Evolutionary conservation across 2,888 invertebrate genomes (phyloP).

Genomic region (Ormyrus thymus): DNA sequence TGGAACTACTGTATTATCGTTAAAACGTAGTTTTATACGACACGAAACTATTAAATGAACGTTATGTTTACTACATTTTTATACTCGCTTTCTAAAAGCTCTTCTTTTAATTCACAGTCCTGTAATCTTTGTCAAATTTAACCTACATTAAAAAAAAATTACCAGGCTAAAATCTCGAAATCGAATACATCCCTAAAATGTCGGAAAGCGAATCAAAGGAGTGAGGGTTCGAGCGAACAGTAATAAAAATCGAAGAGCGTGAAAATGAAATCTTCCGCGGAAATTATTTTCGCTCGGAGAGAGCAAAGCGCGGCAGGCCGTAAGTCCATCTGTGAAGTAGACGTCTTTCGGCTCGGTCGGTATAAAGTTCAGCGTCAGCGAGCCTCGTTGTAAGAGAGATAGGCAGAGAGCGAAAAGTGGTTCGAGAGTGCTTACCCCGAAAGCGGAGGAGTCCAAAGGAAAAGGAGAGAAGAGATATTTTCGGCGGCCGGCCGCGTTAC

Average conservation of each 20-base stretch:
- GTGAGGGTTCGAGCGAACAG: not conserved
- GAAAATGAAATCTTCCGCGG: conserved; percentile 48
- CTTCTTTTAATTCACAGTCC: too few species aligned
- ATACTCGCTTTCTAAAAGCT: too few species aligned
- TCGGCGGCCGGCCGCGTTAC: not conserved
- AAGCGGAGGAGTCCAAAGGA: not conserved
- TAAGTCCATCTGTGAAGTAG: conserved; percentile 28
- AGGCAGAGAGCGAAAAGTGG: conserved; percentile 3
- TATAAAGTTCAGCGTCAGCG: conserved; percentile 17
- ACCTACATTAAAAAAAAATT: too few species aligned
- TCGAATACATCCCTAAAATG: not conserved
- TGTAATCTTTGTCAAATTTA: too few species aligned
- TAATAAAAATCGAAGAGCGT: conserved; percentile 50
- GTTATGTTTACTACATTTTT: too few species aligned
- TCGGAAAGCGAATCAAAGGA: not conserved
- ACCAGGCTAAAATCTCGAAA: not conserved
- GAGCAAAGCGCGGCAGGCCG: not conserved
- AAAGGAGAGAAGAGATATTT: conserved; percentile 3
- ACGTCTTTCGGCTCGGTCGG: not conserved
- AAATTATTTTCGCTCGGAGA: conserved; percentile 46
- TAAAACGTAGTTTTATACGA: too few species aligned
- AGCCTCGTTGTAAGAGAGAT: too few species aligned
- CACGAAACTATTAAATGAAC: too few species aligned
- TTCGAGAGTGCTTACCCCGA: conserved; percentile 3
- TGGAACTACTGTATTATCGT: too few species aligned